A percentile compares a stretch with the other conserved stretches of the same genome.
Conservation (phyloP, 2,888 invertebrate species). For the Encarsia formosa region DNA sequence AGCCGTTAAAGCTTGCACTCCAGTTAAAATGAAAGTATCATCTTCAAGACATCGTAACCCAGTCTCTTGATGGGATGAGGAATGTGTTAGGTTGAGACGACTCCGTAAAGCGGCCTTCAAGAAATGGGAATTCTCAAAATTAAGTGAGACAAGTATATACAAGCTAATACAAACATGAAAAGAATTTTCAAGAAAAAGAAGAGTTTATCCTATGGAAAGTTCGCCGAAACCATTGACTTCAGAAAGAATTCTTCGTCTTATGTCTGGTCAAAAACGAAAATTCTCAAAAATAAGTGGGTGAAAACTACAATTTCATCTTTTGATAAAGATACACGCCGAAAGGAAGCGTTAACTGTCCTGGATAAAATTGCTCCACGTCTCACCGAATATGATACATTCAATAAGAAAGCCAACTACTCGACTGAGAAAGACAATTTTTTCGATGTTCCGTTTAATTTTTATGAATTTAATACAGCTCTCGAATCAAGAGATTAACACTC, state of each 20-base stretch:
- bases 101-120: not conserved
- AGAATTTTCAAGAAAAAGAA: not conserved
- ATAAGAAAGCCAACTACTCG: not conserved
- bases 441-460: not conserved
- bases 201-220: not conserved
- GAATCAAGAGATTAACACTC: not conserved
- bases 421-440: not conserved
- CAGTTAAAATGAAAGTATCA: not conserved
- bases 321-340: not conserved
- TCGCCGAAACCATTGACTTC: not conserved
- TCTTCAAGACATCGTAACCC: not conserved
- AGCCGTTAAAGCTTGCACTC: not conserved
- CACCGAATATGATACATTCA: not conserved
- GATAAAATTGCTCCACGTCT: no score
- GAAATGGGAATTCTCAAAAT: not conserved
- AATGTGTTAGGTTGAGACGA: not conserved
- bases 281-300: not conserved
- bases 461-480: not conserved
- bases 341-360: no score
- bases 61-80: not conserved
- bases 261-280: not conserved
- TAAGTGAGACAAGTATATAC: not conserved
- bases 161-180: not conserved
- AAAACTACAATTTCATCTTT: not conserved
- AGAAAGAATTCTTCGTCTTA: not conserved